Percentiles rank a stretch among this genome's conserved stretches.
phyloP scores from a whole-genome alignment of 2,888 invertebrate genomes.

The Pycnomerus fuliginosus region DNA sequence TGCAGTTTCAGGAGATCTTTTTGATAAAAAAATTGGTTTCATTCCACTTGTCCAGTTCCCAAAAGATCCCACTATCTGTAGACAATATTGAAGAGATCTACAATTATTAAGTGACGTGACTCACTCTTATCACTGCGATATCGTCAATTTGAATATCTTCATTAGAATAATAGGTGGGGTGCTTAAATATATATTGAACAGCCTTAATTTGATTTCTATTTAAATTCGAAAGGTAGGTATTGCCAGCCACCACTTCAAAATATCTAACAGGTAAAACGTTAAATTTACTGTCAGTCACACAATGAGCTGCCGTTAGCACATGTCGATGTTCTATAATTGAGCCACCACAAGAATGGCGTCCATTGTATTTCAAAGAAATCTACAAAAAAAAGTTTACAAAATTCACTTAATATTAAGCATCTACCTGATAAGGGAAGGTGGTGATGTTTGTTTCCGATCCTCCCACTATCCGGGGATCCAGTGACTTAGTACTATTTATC shows the following conservation, averaged over 20 bases:
- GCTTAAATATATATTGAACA: slow-evolving; percentile 4
- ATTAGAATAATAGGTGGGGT: slow-evolving; percentile 5
- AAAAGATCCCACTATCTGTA: slow-evolving; percentile 4
- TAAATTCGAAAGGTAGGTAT: slow-evolving; percentile 9
- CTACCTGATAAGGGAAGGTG: too few species aligned
- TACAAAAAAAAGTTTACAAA: too few species aligned
- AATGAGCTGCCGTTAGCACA: slow-evolving; percentile 16
- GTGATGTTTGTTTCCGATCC: too few species aligned
- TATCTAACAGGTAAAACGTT: slow-evolving; percentile 5
- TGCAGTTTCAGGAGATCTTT: neutral
- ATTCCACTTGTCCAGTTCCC: neutral
- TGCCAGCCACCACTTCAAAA: slow-evolving; percentile 18
- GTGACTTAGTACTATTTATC: too few species aligned
- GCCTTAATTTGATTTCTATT: slow-evolving; percentile 1
- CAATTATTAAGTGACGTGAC: neutral
- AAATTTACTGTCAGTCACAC: slow-evolving; percentile 16
- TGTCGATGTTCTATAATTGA: slow-evolving; percentile 14
- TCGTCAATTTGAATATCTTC: slow-evolving; percentile 17
- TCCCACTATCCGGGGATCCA: too few species aligned
- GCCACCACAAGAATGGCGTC: slow-evolving; percentile 12
- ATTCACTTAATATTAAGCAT: too few species aligned
- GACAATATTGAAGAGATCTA: neutral
- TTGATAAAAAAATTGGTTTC: neutral
- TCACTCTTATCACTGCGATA: slow-evolving; percentile 22
- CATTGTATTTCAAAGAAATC: too few species aligned